A percentile compares a stretch with the other conserved stretches of the same genome.
These are phyloP conservation scores for Icerya purchasi DNA, from an alignment of 2,888 invertebrate genomes.

Conservation along the genomic window DNA sequence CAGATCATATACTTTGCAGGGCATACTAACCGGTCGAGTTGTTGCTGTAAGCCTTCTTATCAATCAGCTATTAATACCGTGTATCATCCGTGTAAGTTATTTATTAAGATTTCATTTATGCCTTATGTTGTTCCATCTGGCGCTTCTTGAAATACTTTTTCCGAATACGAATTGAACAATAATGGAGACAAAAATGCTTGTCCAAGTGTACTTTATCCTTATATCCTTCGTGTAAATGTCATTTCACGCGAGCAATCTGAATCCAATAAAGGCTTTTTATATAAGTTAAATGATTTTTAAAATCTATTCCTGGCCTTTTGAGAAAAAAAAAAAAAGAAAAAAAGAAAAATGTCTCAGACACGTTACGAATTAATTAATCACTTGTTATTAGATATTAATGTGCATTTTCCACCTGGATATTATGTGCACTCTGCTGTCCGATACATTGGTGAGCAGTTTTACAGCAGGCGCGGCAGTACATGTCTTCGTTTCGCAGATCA, in stretches of 20 bases:
- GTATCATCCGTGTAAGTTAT: background rate
- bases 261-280: background rate
- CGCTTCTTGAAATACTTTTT: background rate
- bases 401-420: constrained; percentile 37
- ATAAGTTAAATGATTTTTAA: background rate
- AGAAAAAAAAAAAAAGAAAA: too few relatives aligned
- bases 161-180: background rate
- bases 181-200: background rate
- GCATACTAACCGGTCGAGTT: too few relatives aligned
- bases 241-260: background rate
- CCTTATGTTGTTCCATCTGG: background rate
- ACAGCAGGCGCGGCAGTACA: constrained; percentile 72
- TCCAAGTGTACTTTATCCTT: background rate
- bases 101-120: background rate
- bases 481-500: constrained; percentile 53
- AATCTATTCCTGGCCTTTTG: background rate
- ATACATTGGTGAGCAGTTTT: constrained; percentile 66
- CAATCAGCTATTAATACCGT: too few relatives aligned
- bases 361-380: too few relatives aligned
- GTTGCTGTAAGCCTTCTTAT: constrained; percentile 40
- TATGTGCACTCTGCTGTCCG: constrained; percentile 51
- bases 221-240: background rate
- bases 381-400: constrained; percentile 46
- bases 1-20: too few relatives aligned
- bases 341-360: too few relatives aligned